Evolutionary conservation across 2,797 vertebrate species (phyloP).

Genomic region (Enteromius mattozi): DNA sequence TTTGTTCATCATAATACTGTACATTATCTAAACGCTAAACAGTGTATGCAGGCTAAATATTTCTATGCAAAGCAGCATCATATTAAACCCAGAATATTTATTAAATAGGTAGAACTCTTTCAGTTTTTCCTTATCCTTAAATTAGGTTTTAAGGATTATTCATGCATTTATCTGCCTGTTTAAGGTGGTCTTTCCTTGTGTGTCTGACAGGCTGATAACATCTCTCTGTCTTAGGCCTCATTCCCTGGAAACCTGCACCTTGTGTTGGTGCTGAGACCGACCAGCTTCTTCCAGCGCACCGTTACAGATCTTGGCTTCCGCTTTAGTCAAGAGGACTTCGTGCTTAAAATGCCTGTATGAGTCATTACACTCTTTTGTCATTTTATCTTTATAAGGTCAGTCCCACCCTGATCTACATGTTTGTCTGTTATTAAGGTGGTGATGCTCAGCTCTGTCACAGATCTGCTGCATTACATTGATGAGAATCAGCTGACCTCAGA

Average conservation of each 20-base stretch:
- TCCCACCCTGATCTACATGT: not conserved
- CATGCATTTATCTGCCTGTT: not conserved
- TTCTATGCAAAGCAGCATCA: not conserved
- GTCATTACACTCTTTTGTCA: not conserved
- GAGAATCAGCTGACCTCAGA: slow-evolving; percentile 95
- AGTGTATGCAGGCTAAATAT: not conserved
- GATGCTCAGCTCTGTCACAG: slow-evolving; percentile 97
- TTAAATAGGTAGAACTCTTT: not conserved
- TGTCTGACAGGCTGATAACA: slow-evolving; percentile 4
- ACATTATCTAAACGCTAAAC: not conserved
- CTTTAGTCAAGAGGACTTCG: slow-evolving; percentile 96
- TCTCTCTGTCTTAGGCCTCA: slow-evolving; percentile 78
- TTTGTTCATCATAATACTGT: not conserved
- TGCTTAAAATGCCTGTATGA: slow-evolving; percentile 93
- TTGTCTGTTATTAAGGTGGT: slow-evolving; percentile 83
- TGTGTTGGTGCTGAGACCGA: slow-evolving; percentile 94
- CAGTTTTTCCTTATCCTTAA: not conserved
- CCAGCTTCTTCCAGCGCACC: slow-evolving; percentile 95
- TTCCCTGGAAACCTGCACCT: slow-evolving; percentile 95
- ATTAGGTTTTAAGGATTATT: not conserved
- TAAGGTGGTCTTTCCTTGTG: not conserved
- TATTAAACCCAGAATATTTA: not conserved
- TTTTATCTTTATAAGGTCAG: not conserved
- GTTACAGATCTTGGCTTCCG: slow-evolving; percentile 96
- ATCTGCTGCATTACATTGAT: slow-evolving; percentile 92